phyloP scores from a whole-genome alignment of 2,113 vertebrate species.

The Mus musculus region GRCm39 chr7:76743001-76743500 shows the following conservation, averaged over 20 bases:
- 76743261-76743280: neutral
- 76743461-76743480: neutral
- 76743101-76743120: neutral
- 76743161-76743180: neutral
- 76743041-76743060: neutral
- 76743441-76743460: neutral
- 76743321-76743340: neutral
- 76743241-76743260: neutral
- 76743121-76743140: neutral
- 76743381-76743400: rapidly evolving
- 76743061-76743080: neutral
- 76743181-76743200: neutral
- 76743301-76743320: neutral
- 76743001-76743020: too few relatives aligned
- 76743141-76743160: rapidly evolving
- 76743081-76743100: neutral
- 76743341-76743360: neutral
- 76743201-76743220: neutral
- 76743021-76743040: neutral
- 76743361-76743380: neutral
- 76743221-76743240: neutral
- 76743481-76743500: neutral
- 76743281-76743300: neutral
- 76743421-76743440: rapidly evolving
- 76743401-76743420: neutral